Evolutionary conservation across 2,113 vertebrate genomes (phyloP).

Genomic region (Pterophyllum scalare): DNA sequence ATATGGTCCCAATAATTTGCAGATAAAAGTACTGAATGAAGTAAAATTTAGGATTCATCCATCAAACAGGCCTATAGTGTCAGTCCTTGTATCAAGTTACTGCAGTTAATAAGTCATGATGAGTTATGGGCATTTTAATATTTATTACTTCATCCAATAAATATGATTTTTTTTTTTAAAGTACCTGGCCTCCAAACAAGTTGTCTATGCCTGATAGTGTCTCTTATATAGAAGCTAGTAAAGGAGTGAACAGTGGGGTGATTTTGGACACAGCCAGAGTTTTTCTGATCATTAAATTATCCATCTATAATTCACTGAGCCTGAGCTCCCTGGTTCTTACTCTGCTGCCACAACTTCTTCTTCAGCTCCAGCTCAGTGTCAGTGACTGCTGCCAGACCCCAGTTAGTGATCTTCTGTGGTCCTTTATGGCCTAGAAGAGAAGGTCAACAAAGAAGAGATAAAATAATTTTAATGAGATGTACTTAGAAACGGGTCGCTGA

Average conservation of each 20-base stretch:
- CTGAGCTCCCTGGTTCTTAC: conserved; percentile 78
- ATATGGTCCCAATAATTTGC: neutral
- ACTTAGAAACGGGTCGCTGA: neutral
- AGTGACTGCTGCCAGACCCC: conserved; percentile 90
- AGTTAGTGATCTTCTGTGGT: conserved; percentile 88
- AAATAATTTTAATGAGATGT: neutral
- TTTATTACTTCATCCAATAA: neutral
- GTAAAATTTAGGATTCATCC: neutral
- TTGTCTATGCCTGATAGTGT: neutral
- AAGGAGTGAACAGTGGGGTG: neutral
- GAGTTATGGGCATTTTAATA: neutral
- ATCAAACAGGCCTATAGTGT: neutral
- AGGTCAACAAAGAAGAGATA: neutral
- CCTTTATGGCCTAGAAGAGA: conserved; percentile 84
- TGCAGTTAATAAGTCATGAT: neutral
- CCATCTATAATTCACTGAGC: conserved; percentile 46
- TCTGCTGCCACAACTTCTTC: conserved; percentile 90
- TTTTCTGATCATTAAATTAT: neutral
- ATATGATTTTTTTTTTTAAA: too few relatives aligned
- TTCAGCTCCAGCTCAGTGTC: conserved; percentile 86
- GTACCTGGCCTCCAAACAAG: neutral
- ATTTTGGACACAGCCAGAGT: neutral
- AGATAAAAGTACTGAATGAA: neutral
- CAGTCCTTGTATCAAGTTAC: neutral
- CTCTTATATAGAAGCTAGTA: neutral